phyloP scores from a whole-genome alignment of 1,140 invertebrate species.

The Prorops nasuta region DNA sequence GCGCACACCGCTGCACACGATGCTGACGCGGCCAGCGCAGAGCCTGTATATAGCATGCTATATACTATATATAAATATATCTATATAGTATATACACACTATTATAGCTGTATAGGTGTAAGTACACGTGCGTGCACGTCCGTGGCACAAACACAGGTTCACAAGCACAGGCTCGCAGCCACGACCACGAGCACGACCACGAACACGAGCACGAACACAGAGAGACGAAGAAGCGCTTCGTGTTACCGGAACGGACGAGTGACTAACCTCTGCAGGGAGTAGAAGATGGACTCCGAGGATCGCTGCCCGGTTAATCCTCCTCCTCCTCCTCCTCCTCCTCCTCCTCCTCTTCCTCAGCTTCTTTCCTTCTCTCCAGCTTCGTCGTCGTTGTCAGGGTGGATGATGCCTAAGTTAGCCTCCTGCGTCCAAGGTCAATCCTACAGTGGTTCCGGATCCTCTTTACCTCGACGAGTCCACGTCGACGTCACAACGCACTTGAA shows the following conservation, averaged over 20 bases:
- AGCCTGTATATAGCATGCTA: background rate
- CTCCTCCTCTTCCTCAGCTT: no score
- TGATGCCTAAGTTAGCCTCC: no score
- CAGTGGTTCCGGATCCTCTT: no score
- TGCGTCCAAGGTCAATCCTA: no score
- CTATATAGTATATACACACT: conserved; percentile 5
- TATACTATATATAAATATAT: background rate
- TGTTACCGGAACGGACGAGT: conserved; percentile 30
- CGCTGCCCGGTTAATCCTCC: no score
- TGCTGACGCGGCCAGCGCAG: background rate
- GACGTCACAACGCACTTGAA: no score
- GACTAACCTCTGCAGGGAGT: conserved; percentile 36
- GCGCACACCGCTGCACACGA: conserved; percentile 11
- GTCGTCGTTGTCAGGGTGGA: no score
- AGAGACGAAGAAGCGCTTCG: no score
- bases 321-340: no score
- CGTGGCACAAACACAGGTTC: background rate
- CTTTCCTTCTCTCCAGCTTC: no score
- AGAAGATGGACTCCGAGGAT: conserved; percentile 26
- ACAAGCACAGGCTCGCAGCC: background rate
- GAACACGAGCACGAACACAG: no score
- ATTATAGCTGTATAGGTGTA: background rate
- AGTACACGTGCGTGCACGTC: background rate
- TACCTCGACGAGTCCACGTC: no score
- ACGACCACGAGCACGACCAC: background rate